Conservation (phyloP, 2,888 invertebrate species). For the Celastrina argiolus region DNA sequence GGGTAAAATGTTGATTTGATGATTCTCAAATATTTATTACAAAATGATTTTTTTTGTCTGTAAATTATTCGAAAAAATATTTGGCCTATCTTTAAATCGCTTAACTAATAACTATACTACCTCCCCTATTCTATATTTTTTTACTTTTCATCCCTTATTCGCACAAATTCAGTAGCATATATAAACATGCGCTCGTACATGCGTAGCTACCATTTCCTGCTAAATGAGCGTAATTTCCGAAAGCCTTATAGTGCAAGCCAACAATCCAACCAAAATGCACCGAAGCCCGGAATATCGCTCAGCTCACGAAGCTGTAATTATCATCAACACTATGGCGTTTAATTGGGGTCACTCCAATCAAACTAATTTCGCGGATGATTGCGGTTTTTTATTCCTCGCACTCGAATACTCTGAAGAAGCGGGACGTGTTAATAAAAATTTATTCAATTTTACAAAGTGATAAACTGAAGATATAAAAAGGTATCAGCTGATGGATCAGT, state of each 20-base stretch:
- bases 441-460: too few species aligned
- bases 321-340: neutral
- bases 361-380: neutral
- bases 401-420: neutral
- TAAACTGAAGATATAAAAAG: too few species aligned
- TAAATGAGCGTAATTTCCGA: slow-evolving; percentile 4
- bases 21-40: too few species aligned
- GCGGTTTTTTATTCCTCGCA: neutral
- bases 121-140: too few species aligned
- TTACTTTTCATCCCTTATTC: neutral
- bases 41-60: too few species aligned
- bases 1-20: too few species aligned
- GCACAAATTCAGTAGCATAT: neutral
- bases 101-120: too few species aligned
- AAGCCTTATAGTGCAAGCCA: neutral
- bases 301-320: neutral
- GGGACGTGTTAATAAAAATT: neutral
- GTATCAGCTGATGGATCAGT: too few species aligned
- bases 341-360: slow-evolving; percentile 11
- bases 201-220: neutral
- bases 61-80: too few species aligned
- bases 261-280: slow-evolving; percentile 2
- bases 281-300: neutral
- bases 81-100: too few species aligned
- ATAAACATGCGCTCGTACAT: neutral